Percentiles rank a stretch among this genome's conserved stretches.
Conservation (phyloP, 64 coral and sea anemone genomes). For the Montipora cactus region DNA sequence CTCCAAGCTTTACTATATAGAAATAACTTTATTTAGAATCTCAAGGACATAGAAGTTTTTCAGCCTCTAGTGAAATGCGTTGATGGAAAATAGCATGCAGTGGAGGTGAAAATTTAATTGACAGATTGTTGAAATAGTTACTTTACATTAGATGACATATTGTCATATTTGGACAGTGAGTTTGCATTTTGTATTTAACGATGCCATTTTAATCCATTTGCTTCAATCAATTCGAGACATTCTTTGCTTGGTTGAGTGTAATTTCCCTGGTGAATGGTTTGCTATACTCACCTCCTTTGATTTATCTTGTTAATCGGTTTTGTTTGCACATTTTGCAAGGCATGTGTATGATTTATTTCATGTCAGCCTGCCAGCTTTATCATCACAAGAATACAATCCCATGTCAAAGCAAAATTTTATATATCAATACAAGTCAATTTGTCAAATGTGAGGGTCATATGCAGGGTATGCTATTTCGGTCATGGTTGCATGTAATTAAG, state of each 20-base stretch:
- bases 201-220: conserved; percentile 24
- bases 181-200: conserved; percentile 52
- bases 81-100: conserved; percentile 9
- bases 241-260: neutral
- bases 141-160: neutral
- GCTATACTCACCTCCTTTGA: neutral
- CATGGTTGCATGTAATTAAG: too few species aligned
- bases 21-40: too few species aligned
- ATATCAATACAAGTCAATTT: neutral
- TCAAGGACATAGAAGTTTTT: neutral
- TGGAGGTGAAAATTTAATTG: conserved; percentile 1
- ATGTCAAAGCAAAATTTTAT: neutral
- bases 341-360: neutral
- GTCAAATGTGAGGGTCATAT: too few species aligned
- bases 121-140: conserved; percentile 19
- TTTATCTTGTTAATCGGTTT: conserved; percentile 29
- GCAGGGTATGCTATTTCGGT: too few species aligned
- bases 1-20: too few species aligned
- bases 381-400: neutral
- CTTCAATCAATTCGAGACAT: conserved; percentile 17
- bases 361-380: neutral
- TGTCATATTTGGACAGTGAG: conserved; percentile 26
- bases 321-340: neutral
- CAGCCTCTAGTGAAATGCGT: neutral
- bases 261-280: conserved; percentile 8